Evolutionary conservation across 2,113 vertebrate species (phyloP), one percentile per base, ranked within the genome.

Genomic region (Dicrurus megarhynchus): DNA sequence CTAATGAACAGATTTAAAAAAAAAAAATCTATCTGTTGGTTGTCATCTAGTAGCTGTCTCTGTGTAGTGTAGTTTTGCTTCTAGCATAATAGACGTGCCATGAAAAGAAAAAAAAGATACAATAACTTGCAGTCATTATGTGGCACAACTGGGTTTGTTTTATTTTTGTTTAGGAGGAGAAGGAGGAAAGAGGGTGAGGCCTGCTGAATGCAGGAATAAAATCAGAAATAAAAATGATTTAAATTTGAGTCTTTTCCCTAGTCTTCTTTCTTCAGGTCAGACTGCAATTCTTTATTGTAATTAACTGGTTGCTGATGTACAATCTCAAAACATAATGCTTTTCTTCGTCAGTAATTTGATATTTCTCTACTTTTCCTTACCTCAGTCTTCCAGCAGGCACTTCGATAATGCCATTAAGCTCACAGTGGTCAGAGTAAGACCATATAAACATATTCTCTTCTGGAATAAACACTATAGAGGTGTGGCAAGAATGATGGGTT

Each of bases 321-420:
- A 33, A 10, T 61, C n/a, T 67, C 15, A 63, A 61, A 70, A 67
- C 33, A 2, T 0, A 0, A 7, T 33, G 26, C 1, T 42, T 74
- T 90, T 70, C 13, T 75, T 65, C 13, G n/a, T 23, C 1, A 10
- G 7, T 8, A 77, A 46, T 67, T 90, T 73, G 44, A 4, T 59
- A 13, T 46, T 81, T 60, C 26, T 91, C 28, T 28, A 5, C 17
- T 8, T 59, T 79, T 46, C 30, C 12, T 33, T 67, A 19, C 10
- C 6, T 16, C 6, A 64, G 3, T 69, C 13, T 81, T 69, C 35
- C 14, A 92, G 41, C 8, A 77, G 33, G 20, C 26, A 42, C 13
- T 83, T 60, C 13, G 21, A 33, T 59, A 76, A 63, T 37, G 15
- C 7, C 3, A 13, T 63, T 53, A 67, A 61, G 18, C 20, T 88